Percentiles rank a stretch among this genome's conserved stretches.
These are phyloP conservation scores for Ammodytes dubius DNA, from an alignment of 2,113 vertebrate genomes.

Conservation along the genomic window DNA sequence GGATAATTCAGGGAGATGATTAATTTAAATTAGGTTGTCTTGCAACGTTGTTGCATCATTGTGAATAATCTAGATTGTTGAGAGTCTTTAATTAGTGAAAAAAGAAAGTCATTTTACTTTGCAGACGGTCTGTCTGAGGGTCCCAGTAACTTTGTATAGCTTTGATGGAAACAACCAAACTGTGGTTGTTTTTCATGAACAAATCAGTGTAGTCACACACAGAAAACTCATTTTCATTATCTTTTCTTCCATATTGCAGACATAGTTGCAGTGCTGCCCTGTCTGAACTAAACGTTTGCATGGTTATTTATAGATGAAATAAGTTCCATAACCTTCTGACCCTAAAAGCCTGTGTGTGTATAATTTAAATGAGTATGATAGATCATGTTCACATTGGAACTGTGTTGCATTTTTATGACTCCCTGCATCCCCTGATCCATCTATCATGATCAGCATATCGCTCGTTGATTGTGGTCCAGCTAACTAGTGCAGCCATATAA, in stretches of 20 bases:
- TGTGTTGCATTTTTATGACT: conserved; percentile 29
- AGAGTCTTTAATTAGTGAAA: conserved; percentile 77
- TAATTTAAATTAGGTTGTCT: conserved; percentile 75
- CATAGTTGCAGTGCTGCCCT: conserved; percentile 14
- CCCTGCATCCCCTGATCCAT: conserved; percentile 22
- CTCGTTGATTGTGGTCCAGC: conserved; percentile 45
- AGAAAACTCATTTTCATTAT: conserved; percentile 40
- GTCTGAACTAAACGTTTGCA: conserved; percentile 38
- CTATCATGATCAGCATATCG: conserved; percentile 52
- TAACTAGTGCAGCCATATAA: conserved; percentile 39
- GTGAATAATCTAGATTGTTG: conserved; percentile 69
- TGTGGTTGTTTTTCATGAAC: conserved; percentile 58
- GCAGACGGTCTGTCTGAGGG: conserved; percentile 53
- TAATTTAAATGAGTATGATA: conserved; percentile 16
- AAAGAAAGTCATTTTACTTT: conserved; percentile 49
- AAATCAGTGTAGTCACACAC: conserved; percentile 60
- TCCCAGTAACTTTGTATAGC: conserved; percentile 63
- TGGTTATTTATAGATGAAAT: neutral
- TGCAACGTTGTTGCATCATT: conserved; percentile 77
- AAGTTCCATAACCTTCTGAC: conserved; percentile 40
- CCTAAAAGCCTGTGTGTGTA: neutral
- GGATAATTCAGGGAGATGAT: conserved; percentile 51
- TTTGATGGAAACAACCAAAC: conserved; percentile 68
- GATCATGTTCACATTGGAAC: neutral
- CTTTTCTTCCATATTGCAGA: conserved; percentile 53